phyloP scores from a whole-genome alignment of 1,140 invertebrate species.

The Caenorhabditis tropicalis region DNA sequence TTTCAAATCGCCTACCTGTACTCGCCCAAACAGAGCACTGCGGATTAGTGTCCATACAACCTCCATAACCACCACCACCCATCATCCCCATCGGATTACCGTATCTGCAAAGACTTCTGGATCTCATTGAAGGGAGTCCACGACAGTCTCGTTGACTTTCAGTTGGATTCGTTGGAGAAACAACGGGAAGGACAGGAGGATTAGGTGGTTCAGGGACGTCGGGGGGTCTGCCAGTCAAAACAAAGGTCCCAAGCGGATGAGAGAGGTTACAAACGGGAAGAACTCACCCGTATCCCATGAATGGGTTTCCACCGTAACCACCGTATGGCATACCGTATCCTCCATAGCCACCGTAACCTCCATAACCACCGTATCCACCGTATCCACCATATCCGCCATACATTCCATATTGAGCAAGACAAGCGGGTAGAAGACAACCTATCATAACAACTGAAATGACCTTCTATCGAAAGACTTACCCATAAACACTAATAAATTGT shows the following conservation, averaged over 20 bases:
- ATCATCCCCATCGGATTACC: not conserved
- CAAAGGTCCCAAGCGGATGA: not conserved
- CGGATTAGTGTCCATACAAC: not conserved
- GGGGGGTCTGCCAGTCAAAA: not conserved
- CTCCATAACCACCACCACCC: not conserved
- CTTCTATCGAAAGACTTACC: no score
- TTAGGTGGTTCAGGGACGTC: not conserved
- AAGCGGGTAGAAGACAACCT: not conserved
- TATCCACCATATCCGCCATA: not conserved
- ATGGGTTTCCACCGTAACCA: not conserved
- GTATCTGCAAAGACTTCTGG: conserved; percentile 34
- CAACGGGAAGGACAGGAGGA: not conserved
- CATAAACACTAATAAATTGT: not conserved
- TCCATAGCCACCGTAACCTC: not conserved
- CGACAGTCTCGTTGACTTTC: conserved; percentile 14
- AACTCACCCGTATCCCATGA: conserved; percentile 13
- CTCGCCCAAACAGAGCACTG: conserved; percentile 26
- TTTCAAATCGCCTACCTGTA: not conserved
- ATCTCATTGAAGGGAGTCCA: conserved; percentile 22
- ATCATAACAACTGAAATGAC: not conserved
- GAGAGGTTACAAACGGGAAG: no score
- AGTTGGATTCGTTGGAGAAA: not conserved
- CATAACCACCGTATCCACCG: not conserved
- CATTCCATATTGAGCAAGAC: not conserved
- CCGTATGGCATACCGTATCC: conserved; percentile 9